These are phyloP conservation scores for Alloscopus bannaensis DNA, from an alignment of 2,888 invertebrate species.

Conservation along the genomic window DNA sequence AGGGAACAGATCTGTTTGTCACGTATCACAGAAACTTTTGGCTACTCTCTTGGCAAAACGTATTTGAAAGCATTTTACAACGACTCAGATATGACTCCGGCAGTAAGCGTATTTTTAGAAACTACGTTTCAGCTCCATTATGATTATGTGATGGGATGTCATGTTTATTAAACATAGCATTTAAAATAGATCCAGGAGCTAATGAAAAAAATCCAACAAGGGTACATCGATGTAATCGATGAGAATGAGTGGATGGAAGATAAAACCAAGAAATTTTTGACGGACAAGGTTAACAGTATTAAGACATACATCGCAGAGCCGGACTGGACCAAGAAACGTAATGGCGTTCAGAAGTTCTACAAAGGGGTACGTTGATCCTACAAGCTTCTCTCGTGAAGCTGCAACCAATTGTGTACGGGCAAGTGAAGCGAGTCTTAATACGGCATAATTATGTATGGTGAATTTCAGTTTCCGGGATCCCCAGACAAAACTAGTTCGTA, in stretches of 20 bases:
- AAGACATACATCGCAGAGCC: slow-evolving; percentile 48
- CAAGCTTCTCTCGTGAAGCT: neutral
- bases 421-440: neutral
- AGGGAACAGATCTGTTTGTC: slow-evolving; percentile 30
- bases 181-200: slow-evolving; percentile 38
- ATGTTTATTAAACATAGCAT: neutral
- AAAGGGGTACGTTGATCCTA: slow-evolving; percentile 12
- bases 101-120: slow-evolving; percentile 18
- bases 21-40: slow-evolving; percentile 34
- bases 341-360: slow-evolving; percentile 28
- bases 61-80: slow-evolving; percentile 39
- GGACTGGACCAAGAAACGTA: slow-evolving; percentile 35
- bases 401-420: neutral
- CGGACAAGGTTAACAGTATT: slow-evolving; percentile 42
- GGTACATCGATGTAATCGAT: slow-evolving; percentile 37
- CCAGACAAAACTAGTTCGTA: slow-evolving; percentile 4
- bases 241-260: slow-evolving; percentile 39
- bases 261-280: slow-evolving; percentile 19
- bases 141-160: neutral
- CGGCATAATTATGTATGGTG: neutral
- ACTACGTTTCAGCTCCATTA: neutral
- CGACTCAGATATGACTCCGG: slow-evolving; percentile 31
- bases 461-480: neutral
- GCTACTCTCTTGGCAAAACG: slow-evolving; percentile 46
- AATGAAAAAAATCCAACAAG: slow-evolving; percentile 23